Evolutionary conservation across 2,113 vertebrate species (phyloP), one percentile per base, ranked within the genome.

Genomic region (Dipodomys stephensi): DNA sequence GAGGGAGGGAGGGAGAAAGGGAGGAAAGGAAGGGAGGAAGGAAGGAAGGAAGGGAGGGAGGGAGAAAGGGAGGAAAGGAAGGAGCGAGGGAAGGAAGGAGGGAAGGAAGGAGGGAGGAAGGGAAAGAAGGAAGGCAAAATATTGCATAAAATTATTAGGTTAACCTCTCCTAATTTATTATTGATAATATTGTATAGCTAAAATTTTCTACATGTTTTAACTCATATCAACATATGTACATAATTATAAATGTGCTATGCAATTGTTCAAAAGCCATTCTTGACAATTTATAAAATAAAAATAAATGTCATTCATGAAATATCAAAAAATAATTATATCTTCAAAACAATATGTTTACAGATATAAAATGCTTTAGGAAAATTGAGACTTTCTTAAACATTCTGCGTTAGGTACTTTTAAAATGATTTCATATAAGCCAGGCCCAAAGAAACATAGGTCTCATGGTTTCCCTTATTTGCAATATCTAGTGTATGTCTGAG

Each of bases 211-310:
- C 3, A 93, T 46, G 13, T 19, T 49, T 44, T 83, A 44, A 92
- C 8, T 60, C n/a, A 62, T 53, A 4, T 22, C 2, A 62, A 77
- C 60, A 3, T 46, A 77, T 68, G 1, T 44, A 6, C 35, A 91
- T 46, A 67, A 64, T 19, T 60, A 18, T 4, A 82, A 89, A 85
- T 60, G 30, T 73, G 77, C 72, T 73, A 64, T 22, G n/a, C 22
- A 89, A 44, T 35, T 28, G 30, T 73, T 39, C 77, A 72, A 35
- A 8, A 90, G 25, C 28, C 25, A 71, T 64, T 57, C 22, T 44
- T 74, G 23, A 67, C 81, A 68, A 44, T 73, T 16, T 81, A 0
- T 90, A 67, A 90, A 93, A 83, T 76, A 68, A 77, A 85, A 91
- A n/a, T 2, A 20, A 57, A 78, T 60, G 4, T 86, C 57, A 88